Conservation (phyloP, 2,888 invertebrate genomes). For the Plusia festucae region DNA sequence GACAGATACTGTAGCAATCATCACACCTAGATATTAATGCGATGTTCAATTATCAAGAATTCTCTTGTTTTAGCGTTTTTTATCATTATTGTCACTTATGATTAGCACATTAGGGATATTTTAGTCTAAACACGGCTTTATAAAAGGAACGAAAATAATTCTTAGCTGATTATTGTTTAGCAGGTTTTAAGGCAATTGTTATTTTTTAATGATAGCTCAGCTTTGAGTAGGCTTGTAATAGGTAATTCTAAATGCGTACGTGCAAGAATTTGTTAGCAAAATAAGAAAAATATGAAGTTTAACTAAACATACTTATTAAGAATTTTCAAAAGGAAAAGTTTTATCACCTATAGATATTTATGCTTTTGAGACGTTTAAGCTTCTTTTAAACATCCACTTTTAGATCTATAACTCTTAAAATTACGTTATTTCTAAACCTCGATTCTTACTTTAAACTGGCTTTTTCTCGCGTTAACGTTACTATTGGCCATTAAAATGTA, state of each 20-base stretch:
- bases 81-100: slow-evolving; percentile 17
- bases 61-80: not conserved
- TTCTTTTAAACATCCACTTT: too few relatives aligned
- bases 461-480: too few relatives aligned
- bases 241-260: too few relatives aligned
- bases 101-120: slow-evolving; percentile 1
- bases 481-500: too few relatives aligned
- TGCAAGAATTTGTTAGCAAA: not conserved
- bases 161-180: not conserved
- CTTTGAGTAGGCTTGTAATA: too few relatives aligned
- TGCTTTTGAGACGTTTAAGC: not conserved
- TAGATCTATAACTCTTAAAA: too few relatives aligned
- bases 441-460: not conserved
- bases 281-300: too few relatives aligned
- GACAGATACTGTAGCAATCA: slow-evolving; percentile 22
- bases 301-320: too few relatives aligned
- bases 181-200: too few relatives aligned
- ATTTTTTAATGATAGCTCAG: too few relatives aligned
- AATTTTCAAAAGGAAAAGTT: not conserved
- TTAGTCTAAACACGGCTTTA: not conserved
- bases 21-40: slow-evolving; percentile 17
- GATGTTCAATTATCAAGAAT: too few relatives aligned
- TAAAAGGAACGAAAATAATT: not conserved
- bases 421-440: not conserved
- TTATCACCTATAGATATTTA: not conserved